phyloP scores from a whole-genome alignment of 2,113 vertebrate genomes.

The Rafetus swinhoei region DNA sequence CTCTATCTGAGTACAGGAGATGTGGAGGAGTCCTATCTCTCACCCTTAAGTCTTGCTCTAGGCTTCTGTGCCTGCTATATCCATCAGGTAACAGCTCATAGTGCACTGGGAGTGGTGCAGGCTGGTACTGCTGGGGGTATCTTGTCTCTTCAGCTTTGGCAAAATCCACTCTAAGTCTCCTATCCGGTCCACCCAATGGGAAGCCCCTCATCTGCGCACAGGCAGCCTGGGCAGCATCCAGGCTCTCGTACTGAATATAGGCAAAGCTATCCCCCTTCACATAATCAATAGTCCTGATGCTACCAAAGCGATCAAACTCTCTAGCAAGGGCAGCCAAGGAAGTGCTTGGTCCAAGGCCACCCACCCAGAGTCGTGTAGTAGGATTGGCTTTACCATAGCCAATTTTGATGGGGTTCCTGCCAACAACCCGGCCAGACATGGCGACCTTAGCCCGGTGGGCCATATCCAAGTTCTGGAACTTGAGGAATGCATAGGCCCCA shows the following conservation, averaged over 20 bases:
- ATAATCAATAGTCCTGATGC: constrained; percentile 96
- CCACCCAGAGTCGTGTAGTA: constrained; percentile 97
- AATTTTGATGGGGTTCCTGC: constrained; percentile 95
- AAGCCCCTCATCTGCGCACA: constrained; percentile 98
- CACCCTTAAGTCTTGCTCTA: constrained; percentile 90
- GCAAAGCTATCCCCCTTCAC: constrained; percentile 97
- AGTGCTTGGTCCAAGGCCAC: constrained; percentile 91
- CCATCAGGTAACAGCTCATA: constrained; percentile 89
- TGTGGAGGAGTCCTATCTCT: constrained; percentile 90
- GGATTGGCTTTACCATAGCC: constrained; percentile 97
- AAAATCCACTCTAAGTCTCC: constrained; percentile 94
- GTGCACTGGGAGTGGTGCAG: constrained; percentile 84
- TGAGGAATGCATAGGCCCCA: constrained; percentile 95
- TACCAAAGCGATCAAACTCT: constrained; percentile 97
- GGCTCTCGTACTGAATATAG: constrained; percentile 96
- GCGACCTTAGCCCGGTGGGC: constrained; percentile 96
- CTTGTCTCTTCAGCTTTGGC: constrained; percentile 93
- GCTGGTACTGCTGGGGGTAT: constrained; percentile 87
- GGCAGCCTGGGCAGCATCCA: constrained; percentile 95
- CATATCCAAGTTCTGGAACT: constrained; percentile 99
- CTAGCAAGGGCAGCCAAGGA: constrained; percentile 92
- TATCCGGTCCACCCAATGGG: constrained; percentile 89
- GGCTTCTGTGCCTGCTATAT: constrained; percentile 88
- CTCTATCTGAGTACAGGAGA: constrained; percentile 85
- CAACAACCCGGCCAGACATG: constrained; percentile 94